Base-by-base conservation (phyloP, 2,888 invertebrate genomes). In the Mythimna loreyi region DNA sequence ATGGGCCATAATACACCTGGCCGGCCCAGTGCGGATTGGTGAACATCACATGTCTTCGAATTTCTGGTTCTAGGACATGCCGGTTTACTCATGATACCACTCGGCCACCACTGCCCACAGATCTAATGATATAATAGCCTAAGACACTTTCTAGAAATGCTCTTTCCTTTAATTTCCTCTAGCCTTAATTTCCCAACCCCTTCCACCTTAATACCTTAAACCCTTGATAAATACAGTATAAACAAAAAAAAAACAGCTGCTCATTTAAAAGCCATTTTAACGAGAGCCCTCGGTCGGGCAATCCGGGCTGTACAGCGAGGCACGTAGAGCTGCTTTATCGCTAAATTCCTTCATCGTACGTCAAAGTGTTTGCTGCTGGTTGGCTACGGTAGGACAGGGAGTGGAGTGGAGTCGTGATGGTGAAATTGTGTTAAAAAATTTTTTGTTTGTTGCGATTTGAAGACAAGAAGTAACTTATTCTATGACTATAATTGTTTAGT, bases 291-390 rank as follows among this genome's bases (percentile, higher is more conserved):
- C 60, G 60, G 62, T 50, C 28, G 61, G 67, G 72, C 78, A 79
- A 76, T 84, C 82, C 77, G 52, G 59, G 40, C 66, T 40, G 75
- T 67, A 80, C 75, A 82, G 79, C 66, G 74, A 75, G 68, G 75
- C 81, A 79, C 84, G 84, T 82, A 82, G 84, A 80, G 82, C 57
- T 68, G 75, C 60, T 84, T 88, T 91, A 92, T 91, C 88, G 78
- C 72, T 57, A 78, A 79, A 83, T 85, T 82, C 86, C 86, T 86
- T 90, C 89, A 85, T 87, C 87, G 89, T 90, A 89, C 86, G 89
- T 91, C 91, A 91, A 89, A 89, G 84, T 81, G 83, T 82, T 84
- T 78, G 85, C 82, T 71, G 80, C 78, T 78, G 83, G 78, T 85
- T 82, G 76, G 80, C 72, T 78, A 68, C 67, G 57, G 67, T 59